Base-by-base conservation (phyloP, 2,888 invertebrate species). In the Anthoptus insignis region DNA sequence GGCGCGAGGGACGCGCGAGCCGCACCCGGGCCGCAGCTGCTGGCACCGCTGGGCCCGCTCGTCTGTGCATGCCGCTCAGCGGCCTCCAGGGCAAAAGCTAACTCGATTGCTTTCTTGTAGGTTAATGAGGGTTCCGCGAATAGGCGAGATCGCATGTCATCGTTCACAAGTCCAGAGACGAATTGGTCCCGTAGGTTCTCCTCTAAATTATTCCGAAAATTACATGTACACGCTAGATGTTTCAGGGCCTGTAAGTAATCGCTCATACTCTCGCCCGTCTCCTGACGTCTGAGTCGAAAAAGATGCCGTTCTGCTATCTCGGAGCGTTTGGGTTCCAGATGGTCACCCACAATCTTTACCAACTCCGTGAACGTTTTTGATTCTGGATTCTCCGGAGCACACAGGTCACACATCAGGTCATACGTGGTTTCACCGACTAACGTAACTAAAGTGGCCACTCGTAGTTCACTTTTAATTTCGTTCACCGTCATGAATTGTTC, bases 191-290 rank as follows among this genome's bases (percentile, higher is more conserved):
- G 34, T 7, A 64, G 58, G 50, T 57, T 50, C 42, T 61, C 61
- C 37, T 66, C 61, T 7, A 67, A 37, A 27, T 22, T 47, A 4
- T 24, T 19, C 9, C 61, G 53, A 50, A 65, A 61, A 56, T 70
- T 64, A 54, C 57, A 39, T 45, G 64, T 54, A 27, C 52, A 29
- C 13, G 65, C 63, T 13, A 66, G 34, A 56, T 65, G 70, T 29
- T 67, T 66, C 8, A 71, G 49, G 13, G 45, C 47, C 45, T 37
- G 37, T 9, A 37, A 6, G n/a, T 37, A 37, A n/a, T n/a, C 6
- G 9, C 37, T n/a, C 37, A 37, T 37, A 37, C 37, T 95, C 94
- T 7, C 94, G 32, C 53, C 53, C 13, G 2, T 19, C 8, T 16
- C n/a, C 14, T 54, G 53, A n/a, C 61, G 52, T 14, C 68, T 50